Base-by-base conservation (phyloP, 2,888 invertebrate species). In the Tribolium freemani region DNA sequence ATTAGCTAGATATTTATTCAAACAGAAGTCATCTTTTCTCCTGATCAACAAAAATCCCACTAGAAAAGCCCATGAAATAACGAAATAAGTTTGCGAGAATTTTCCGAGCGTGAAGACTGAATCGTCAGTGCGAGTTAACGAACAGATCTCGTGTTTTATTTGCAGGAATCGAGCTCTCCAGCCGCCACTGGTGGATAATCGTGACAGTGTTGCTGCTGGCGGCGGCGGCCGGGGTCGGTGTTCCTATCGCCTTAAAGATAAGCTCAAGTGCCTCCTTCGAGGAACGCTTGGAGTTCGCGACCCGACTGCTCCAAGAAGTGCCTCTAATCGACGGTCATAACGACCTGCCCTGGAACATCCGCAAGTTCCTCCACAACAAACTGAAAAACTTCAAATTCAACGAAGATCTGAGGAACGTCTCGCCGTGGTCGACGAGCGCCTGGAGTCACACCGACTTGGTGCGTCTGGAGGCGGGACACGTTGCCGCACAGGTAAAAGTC, bases 281-380 rank as follows among this genome's bases (percentile, higher is more conserved):
- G 83, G 94, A 94, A 86, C 89, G 94, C 56, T 88, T 94, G 75
- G 92, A 93, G 79, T 91, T 93, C 71, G 93, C 93, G 8, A 91
- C 92, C 72, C 89, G 93, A 77, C 89, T 94, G 26, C 88, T 94
- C 74, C 91, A 93, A 84, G 93, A 93, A 88, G 93, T 93, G 79
- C 94, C 94, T 78, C 91, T 94, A 79, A 90, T 94, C 80, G 94
- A 94, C 86, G 95, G 95, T 78, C 96, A 96, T 90, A 96, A 96
- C 88, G 96, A 96, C 87, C 88, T 96, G 77, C 95, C 96, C 9
- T 96, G 95, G 95, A 96, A 96, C 87, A 94, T 96, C 86, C 89
- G 96, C 78, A 95, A 95, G 88, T 95, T 96, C 88, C 90, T 95
- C 85, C 95, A 95, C 87, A 96, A 96, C 87, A 93, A 93, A 85